A percentile compares a stretch with the other conserved stretches of the same genome.
Conservation (phyloP, 2,888 invertebrate genomes). For the Hofmannophila pseudospretella region DNA sequence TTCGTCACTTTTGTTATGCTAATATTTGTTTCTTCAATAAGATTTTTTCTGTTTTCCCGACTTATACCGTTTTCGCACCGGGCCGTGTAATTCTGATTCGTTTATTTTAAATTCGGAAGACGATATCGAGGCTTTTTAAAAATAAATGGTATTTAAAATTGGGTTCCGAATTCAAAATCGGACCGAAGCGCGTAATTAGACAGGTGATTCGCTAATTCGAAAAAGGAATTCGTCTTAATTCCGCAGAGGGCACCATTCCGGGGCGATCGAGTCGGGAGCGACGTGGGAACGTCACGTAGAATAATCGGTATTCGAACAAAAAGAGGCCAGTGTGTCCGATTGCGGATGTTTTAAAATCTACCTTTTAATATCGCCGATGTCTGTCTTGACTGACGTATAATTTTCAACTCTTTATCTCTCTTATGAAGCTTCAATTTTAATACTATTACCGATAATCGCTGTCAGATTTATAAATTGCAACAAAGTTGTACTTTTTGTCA, state of each 20-base stretch:
- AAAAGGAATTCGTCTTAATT: constrained; percentile 65
- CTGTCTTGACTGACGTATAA: constrained; percentile 38
- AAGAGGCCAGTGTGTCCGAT: constrained; percentile 39
- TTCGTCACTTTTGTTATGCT: constrained; percentile 71
- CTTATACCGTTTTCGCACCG: constrained; percentile 17
- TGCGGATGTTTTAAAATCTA: constrained; percentile 39
- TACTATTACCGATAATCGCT: constrained; percentile 7
- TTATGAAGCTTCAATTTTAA: constrained; percentile 15
- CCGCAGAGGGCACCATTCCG: constrained; percentile 41
- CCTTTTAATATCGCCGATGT: constrained; percentile 36
- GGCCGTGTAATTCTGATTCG: constrained; percentile 17
- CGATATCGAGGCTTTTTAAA: neutral
- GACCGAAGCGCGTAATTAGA: constrained; percentile 60
- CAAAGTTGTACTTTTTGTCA: constrained; percentile 9
- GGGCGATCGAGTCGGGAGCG: constrained; percentile 33
- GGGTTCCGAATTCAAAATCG: constrained; percentile 48
- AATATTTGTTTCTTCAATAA: constrained; percentile 37
- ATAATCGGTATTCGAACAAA: constrained; percentile 66
- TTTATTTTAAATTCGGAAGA: constrained; percentile 9
- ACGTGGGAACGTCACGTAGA: constrained; percentile 76
- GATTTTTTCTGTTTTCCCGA: constrained; percentile 15
- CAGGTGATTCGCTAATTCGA: constrained; percentile 75
- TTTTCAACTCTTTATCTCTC: constrained; percentile 31
- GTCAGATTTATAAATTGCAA: constrained; percentile 10
- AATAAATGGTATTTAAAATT: constrained; percentile 19